Base-by-base conservation (phyloP, 2,113 vertebrate genomes). In the Chaetura pelagica region DNA sequence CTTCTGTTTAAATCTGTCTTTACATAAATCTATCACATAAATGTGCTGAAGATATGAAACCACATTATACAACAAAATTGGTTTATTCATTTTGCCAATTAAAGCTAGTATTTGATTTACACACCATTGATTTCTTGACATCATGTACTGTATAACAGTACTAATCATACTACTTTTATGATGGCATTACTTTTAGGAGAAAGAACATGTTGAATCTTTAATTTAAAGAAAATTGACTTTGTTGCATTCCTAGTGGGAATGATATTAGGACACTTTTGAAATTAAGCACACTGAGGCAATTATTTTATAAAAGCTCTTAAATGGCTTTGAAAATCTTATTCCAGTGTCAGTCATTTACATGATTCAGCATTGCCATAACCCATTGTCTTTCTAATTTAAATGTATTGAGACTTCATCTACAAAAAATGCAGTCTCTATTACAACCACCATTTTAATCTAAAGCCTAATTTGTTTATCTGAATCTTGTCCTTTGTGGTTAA, bases 1-100 rank as follows among this genome's bases (percentile, higher is more conserved):
- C 22, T 90, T 95, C 96, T 89, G 51, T 85, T 97, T 93, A 96
- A 86, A 92, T 32, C 46, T 78, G 32, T 74, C 52, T 67, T 96
- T 97, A 93, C 72, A 81, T 42, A 91, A 89, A 91, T 85, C 12
- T 89, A 16, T 20, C 62, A 61, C 27, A 84, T 78, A 79, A 90
- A 92, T 88, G 87, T 69, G 67, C 34, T 73, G 61, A 63, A 59
- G 63, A 90, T 44, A 82, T 42, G 55, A 94, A 94, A 82, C 10
- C 35, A 94, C 5, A 4, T 91, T 76, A 95, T 54, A 58, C 8
- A 88, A 90, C 62, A 91, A 92, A 92, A 90, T 69, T 84, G 20
- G 15, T 72, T 96, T 77, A 61, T 71, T 44, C 66, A n/a, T 80
- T 87, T 97, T 71, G 49, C 80, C 10, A 55, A 55, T 91, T 96